These are phyloP conservation scores for Simalia tracyae DNA, from an alignment of 2,797 vertebrate genomes.

Conservation along the genomic window DNA sequence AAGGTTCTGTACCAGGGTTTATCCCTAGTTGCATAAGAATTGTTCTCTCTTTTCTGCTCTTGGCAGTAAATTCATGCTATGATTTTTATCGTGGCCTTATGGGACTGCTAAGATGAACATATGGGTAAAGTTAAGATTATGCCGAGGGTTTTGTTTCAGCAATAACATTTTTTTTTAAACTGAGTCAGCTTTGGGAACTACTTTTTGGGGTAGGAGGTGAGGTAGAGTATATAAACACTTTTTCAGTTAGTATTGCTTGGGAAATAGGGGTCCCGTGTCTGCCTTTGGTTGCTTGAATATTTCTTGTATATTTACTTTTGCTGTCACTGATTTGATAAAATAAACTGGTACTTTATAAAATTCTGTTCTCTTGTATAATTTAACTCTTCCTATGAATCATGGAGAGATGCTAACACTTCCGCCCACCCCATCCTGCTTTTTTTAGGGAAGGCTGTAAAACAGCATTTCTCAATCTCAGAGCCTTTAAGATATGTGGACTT, in stretches of 20 bases:
- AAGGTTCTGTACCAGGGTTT: not conserved
- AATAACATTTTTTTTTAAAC: conserved; percentile 14
- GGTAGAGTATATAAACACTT: not conserved
- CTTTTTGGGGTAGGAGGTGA: not conserved
- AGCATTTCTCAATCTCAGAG: not conserved
- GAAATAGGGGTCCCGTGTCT: conserved; percentile 2
- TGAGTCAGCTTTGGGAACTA: not conserved
- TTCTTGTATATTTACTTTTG: conserved; percentile 64
- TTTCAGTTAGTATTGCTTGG: not conserved
- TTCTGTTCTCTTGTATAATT: conserved; percentile 19
- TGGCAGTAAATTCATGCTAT: not conserved
- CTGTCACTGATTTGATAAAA: conserved; percentile 71
- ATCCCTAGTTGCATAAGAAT: not conserved
- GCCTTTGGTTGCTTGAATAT: conserved; percentile 8
- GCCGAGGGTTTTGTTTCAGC: not conserved
- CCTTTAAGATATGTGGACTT: not conserved
- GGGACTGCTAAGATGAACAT: not conserved
- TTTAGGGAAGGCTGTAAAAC: not conserved
- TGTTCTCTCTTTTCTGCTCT: not conserved
- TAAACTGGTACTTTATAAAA: conserved; percentile 78
- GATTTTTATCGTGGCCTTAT: conserved; percentile 11
- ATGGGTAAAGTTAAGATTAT: not conserved
- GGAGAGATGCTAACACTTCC: not conserved
- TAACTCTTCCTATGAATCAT: conserved; percentile 16
- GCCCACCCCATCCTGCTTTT: not conserved